Conservation (phyloP, 2,797 vertebrate genomes). For the Lophotriccus pileatus region DNA sequence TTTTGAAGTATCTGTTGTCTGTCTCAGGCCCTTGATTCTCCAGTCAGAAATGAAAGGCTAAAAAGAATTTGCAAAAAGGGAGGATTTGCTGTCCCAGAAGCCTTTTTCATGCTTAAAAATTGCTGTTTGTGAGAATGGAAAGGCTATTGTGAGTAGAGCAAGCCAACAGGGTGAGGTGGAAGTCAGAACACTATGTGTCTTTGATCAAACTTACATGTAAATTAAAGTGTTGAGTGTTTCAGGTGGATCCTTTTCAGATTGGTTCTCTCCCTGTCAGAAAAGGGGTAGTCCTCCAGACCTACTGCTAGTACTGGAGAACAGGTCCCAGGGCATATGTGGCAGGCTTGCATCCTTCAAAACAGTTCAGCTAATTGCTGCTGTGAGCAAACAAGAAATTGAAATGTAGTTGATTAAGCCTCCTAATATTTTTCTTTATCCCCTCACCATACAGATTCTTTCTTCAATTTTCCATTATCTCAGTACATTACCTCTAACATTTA, state of each 20-base stretch:
- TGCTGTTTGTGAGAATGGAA: not conserved
- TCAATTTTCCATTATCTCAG: conserved; percentile 10
- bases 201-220: not conserved
- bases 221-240: not conserved
- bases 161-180: not conserved
- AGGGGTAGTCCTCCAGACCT: not conserved
- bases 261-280: not conserved
- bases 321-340: not conserved
- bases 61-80: not conserved
- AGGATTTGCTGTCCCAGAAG: not conserved
- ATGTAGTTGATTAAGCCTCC: not conserved
- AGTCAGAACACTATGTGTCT: not conserved
- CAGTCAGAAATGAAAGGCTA: not conserved
- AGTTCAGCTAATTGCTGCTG: not conserved
- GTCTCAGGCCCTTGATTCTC: not conserved
- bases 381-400: not conserved
- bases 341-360: not conserved
- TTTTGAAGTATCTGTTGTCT: not conserved
- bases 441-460: not conserved
- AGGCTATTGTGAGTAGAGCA: not conserved
- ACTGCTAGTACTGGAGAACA: not conserved
- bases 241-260: not conserved
- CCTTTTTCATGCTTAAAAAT: not conserved
- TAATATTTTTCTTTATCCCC: not conserved
- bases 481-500: conserved; percentile 4